A percentile compares a stretch with the other conserved stretches of the same genome.
Conservation (phyloP, 2,888 invertebrate species). For the Cryptops parisi region DNA sequence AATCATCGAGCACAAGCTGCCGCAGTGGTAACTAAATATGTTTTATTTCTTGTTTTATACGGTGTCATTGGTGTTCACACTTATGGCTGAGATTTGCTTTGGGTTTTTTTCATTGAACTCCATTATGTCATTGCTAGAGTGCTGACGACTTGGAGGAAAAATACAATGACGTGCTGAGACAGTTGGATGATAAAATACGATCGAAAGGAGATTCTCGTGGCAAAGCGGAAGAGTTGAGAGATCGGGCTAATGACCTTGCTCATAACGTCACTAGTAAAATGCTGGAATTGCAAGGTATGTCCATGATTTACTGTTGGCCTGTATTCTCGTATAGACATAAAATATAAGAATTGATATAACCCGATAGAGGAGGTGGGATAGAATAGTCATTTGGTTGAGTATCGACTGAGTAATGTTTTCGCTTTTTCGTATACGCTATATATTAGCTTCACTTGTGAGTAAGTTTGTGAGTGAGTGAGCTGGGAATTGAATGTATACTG, state of each 20-base stretch:
- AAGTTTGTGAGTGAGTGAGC: too few relatives aligned
- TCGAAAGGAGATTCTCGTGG: slow-evolving; percentile 63
- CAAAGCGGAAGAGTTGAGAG: slow-evolving; percentile 58
- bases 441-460: too few relatives aligned
- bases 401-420: too few relatives aligned
- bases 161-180: slow-evolving; percentile 55
- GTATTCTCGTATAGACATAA: background rate
- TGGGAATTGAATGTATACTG: too few relatives aligned
- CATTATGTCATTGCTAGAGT: too few relatives aligned
- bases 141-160: slow-evolving; percentile 42
- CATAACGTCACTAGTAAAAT: slow-evolving; percentile 59
- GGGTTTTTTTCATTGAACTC: too few relatives aligned
- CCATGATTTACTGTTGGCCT: background rate
- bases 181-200: slow-evolving; percentile 54
- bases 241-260: slow-evolving; percentile 66
- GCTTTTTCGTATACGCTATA: too few relatives aligned
- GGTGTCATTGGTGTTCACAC: background rate
- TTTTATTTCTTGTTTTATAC: background rate
- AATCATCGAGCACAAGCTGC: slow-evolving; percentile 44
- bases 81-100: background rate
- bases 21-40: slow-evolving; percentile 21
- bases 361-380: too few relatives aligned
- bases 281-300: slow-evolving; percentile 46
- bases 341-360: too few relatives aligned
- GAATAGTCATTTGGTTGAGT: too few relatives aligned